These are phyloP conservation scores for Spheniscus mendiculus DNA, from an alignment of 2,113 vertebrate species.

Conservation along the genomic window DNA sequence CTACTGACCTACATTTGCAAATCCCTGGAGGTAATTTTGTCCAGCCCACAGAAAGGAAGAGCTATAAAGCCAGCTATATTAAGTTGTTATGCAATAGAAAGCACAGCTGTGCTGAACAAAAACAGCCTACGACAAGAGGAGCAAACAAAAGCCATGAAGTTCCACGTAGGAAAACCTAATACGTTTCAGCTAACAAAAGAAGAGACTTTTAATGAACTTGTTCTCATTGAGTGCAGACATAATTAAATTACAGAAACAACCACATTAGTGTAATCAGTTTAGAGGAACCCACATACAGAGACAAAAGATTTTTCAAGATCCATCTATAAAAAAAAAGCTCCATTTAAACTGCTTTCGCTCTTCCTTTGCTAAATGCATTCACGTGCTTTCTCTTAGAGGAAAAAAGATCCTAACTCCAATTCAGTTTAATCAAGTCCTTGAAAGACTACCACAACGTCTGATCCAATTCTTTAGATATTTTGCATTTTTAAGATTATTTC, in stretches of 20 bases:
- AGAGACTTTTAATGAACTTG: conserved; percentile 25
- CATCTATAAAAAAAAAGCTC: not conserved
- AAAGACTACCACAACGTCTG: not conserved
- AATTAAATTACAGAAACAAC: conserved; percentile 48
- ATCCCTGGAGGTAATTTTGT: not conserved
- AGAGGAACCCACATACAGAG: not conserved
- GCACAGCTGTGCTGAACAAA: conserved; percentile 1
- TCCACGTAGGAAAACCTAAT: not conserved
- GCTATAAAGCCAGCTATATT: conserved; percentile 10
- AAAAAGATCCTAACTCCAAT: not conserved
- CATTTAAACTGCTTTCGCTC: not conserved
- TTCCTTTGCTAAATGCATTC: not conserved
- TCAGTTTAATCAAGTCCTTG: not conserved
- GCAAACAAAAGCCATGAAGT: conserved; percentile 21
- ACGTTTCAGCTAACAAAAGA: not conserved
- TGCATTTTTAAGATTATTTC: not conserved
- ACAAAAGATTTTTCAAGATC: conserved; percentile 27
- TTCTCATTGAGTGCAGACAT: conserved; percentile 7
- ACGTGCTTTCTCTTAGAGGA: not conserved
- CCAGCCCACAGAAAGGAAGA: not conserved
- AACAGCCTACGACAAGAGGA: not conserved
- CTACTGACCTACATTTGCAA: conserved; percentile 47
- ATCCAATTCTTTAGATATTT: not conserved
- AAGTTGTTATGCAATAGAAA: not conserved
- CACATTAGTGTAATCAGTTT: conserved; percentile 7